Evolutionary conservation across 2,113 vertebrate genomes (phyloP).

Genomic region (Hiodon alosoides): DNA sequence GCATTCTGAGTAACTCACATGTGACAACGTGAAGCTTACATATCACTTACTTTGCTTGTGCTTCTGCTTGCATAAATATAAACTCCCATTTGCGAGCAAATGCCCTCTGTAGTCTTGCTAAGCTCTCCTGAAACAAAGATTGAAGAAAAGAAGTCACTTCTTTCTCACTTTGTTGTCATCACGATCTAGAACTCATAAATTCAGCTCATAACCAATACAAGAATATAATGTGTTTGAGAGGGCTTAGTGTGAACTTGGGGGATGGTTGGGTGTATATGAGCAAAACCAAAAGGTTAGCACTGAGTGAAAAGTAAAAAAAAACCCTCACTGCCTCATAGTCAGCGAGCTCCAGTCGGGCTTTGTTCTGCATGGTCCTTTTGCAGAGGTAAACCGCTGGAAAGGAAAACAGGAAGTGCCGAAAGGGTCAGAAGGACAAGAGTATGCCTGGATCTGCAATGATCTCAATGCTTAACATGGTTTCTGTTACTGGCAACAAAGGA

Average conservation of each 20-base stretch:
- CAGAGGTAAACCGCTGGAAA: constrained; percentile 94
- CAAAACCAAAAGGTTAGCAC: neutral
- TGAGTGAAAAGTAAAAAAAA: neutral
- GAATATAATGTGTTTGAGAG: no score
- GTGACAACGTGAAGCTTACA: no score
- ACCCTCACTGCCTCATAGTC: constrained; percentile 94
- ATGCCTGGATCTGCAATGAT: neutral
- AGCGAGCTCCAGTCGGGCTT: constrained; percentile 91
- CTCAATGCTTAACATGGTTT: neutral
- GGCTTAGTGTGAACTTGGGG: no score
- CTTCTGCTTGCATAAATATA: constrained; percentile 99
- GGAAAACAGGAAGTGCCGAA: constrained; percentile 21
- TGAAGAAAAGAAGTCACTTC: constrained; percentile 23
- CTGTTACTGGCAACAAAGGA: neutral
- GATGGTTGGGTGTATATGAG: neutral
- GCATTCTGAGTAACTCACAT: neutral
- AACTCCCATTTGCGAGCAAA: constrained; percentile 98
- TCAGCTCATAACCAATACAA: no score
- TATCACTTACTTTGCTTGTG: constrained; percentile 91
- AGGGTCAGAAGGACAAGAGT: constrained; percentile 13
- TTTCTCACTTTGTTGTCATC: no score
- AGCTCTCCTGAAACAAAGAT: constrained; percentile 77
- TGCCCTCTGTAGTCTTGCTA: constrained; percentile 91
- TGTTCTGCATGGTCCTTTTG: constrained; percentile 99
- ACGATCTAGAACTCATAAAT: no score